Conservation (phyloP, 2,888 invertebrate genomes). For the Athetis lepigone region DNA sequence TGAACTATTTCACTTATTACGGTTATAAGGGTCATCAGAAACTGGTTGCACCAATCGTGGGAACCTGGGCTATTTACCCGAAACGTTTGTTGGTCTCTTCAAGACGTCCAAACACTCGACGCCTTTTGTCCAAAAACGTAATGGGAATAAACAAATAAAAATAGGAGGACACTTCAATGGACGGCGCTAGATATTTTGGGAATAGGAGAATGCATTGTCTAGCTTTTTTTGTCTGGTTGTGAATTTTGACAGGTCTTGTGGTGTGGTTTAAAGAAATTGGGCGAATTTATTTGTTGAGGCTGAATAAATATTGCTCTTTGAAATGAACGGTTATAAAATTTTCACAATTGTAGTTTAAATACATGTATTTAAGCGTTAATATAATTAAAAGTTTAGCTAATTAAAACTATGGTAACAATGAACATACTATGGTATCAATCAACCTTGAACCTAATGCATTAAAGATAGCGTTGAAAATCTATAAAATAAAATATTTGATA, state of each 20-base stretch:
- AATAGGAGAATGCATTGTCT: constrained; percentile 63
- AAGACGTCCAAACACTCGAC: constrained; percentile 86
- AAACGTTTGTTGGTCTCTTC: constrained; percentile 81
- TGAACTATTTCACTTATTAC: constrained; percentile 65
- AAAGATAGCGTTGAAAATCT: too few relatives aligned
- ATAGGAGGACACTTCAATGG: constrained; percentile 75
- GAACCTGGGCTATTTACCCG: constrained; percentile 84
- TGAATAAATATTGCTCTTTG: background rate
- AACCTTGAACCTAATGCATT: too few relatives aligned
- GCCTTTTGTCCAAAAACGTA: constrained; percentile 89
- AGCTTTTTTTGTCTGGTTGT: constrained; percentile 31
- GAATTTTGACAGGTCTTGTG: constrained; percentile 18
- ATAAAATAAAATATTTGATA: too few relatives aligned
- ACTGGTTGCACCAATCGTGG: constrained; percentile 75
- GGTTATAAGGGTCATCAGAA: constrained; percentile 61
- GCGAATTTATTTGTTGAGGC: constrained; percentile 1
- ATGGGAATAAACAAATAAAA: constrained; percentile 89
- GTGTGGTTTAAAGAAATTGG: background rate
- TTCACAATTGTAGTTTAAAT: too few relatives aligned
- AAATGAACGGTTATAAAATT: background rate
- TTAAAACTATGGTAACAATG: too few relatives aligned
- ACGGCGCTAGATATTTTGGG: constrained; percentile 78
- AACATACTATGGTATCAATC: too few relatives aligned
- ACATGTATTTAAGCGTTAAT: too few relatives aligned
- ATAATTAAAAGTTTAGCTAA: too few relatives aligned